Conservation (phyloP, 2,888 invertebrate species). For the Chrysolina haemoptera region DNA sequence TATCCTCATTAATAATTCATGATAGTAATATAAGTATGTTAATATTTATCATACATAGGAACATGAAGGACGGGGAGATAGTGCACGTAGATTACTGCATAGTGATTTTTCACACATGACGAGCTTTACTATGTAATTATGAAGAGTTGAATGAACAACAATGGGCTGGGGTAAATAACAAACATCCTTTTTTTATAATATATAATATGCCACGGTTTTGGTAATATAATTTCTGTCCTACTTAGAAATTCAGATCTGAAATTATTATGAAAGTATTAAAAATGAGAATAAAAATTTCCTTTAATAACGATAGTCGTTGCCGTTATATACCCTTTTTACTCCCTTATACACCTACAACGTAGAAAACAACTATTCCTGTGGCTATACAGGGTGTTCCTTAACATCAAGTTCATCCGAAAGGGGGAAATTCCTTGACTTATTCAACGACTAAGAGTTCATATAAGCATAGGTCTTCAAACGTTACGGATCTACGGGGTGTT, state of each 20-base stretch:
- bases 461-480: too few relatives aligned
- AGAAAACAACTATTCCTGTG: too few relatives aligned
- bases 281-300: too few relatives aligned
- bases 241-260: not conserved
- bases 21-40: not conserved
- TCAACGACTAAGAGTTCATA: too few relatives aligned
- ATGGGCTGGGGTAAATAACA: slow-evolving; percentile 34
- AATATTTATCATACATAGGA: slow-evolving; percentile 17
- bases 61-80: slow-evolving; percentile 26
- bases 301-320: too few relatives aligned
- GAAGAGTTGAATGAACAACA: slow-evolving; percentile 44
- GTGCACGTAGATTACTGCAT: slow-evolving; percentile 21
- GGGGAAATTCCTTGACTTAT: too few relatives aligned
- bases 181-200: slow-evolving; percentile 25
- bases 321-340: too few relatives aligned
- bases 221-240: not conserved
- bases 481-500: too few relatives aligned
- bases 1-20: slow-evolving; percentile 16
- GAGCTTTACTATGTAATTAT: slow-evolving; percentile 30
- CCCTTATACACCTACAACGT: too few relatives aligned
- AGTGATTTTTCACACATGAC: slow-evolving; percentile 40
- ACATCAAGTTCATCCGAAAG: too few relatives aligned
- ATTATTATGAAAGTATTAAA: not conserved
- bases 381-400: too few relatives aligned
- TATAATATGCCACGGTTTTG: slow-evolving; percentile 8